phyloP scores from a whole-genome alignment of 2,113 vertebrate genomes.

The Monopterus albus region DNA sequence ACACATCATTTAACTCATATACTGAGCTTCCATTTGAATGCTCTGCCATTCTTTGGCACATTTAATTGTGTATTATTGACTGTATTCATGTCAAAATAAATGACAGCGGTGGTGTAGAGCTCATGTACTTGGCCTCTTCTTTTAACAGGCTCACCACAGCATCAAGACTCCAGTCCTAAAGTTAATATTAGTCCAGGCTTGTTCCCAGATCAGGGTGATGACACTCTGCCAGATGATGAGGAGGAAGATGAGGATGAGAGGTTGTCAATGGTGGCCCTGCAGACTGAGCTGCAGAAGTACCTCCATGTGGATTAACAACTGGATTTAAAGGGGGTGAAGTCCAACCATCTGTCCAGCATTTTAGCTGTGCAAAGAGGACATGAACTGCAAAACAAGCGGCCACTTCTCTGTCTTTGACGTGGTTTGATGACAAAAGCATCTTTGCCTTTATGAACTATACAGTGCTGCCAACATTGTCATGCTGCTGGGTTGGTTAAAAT shows the following conservation, averaged over 20 bases:
- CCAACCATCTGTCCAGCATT: slow-evolving; percentile 2
- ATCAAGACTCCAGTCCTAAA: slow-evolving; percentile 33
- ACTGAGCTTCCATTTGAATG: too few relatives aligned
- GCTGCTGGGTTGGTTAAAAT: not conserved
- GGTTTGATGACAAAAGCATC: not conserved
- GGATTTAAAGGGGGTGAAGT: not conserved
- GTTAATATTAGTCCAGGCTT: slow-evolving; percentile 8
- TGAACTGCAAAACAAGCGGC: not conserved
- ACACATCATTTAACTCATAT: too few relatives aligned
- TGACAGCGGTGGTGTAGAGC: not conserved
- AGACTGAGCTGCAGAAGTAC: slow-evolving; percentile 82
- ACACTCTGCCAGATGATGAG: slow-evolving; percentile 69
- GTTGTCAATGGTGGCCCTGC: slow-evolving; percentile 76
- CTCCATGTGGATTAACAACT: slow-evolving; percentile 71
- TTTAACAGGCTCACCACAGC: slow-evolving; percentile 57
- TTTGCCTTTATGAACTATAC: not conserved
- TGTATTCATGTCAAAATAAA: not conserved
- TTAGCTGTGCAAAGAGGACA: slow-evolving; percentile 1
- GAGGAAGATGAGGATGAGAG: slow-evolving; percentile 80
- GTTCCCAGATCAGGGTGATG: slow-evolving; percentile 52
- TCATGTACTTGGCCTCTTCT: not conserved
- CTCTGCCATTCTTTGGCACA: too few relatives aligned
- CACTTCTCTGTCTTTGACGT: too few relatives aligned
- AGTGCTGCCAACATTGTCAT: not conserved
- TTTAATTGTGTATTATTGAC: too few relatives aligned